A percentile compares a stretch with the other conserved stretches of the same genome.
Conservation (phyloP, 2,888 invertebrate genomes). For the Oasisia sp. region DNA sequence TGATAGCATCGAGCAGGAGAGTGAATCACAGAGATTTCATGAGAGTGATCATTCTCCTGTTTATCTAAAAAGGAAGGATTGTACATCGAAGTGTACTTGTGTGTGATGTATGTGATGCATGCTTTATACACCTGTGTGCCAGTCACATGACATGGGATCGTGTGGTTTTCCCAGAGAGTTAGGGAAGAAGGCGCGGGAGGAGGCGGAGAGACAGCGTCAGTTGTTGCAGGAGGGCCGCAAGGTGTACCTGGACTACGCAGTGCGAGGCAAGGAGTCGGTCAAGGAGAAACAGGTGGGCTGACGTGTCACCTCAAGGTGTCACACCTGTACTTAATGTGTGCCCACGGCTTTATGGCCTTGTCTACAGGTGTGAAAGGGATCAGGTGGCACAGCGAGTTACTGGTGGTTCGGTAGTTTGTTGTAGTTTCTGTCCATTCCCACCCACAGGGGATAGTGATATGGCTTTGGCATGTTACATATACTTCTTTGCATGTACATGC, state of each 20-base stretch:
- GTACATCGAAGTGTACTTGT: no score
- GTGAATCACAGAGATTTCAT: no score
- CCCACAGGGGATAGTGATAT: background rate
- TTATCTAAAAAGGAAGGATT: no score
- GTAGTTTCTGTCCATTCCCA: background rate
- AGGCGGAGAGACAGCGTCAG: constrained; percentile 78
- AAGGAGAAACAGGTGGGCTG: constrained; percentile 66
- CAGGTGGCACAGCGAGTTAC: background rate
- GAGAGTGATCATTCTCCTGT: no score
- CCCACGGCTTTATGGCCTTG: background rate
- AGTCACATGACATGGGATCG: background rate
- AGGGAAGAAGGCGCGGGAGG: constrained; percentile 65
- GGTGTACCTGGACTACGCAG: constrained; percentile 53
- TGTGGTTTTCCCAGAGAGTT: constrained; percentile 71
- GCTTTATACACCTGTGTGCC: background rate
- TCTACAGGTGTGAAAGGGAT: background rate
- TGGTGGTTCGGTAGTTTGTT: background rate
- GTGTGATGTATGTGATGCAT: no score
- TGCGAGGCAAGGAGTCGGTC: constrained; percentile 79
- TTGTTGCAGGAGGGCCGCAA: constrained; percentile 79
- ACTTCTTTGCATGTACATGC: no score
- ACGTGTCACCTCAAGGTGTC: background rate
- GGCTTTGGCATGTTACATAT: no score
- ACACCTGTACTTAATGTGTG: background rate
- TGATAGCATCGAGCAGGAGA: no score